Base-by-base conservation (phyloP, 2,113 vertebrate genomes). In the Mormoops blainvillei region DNA sequence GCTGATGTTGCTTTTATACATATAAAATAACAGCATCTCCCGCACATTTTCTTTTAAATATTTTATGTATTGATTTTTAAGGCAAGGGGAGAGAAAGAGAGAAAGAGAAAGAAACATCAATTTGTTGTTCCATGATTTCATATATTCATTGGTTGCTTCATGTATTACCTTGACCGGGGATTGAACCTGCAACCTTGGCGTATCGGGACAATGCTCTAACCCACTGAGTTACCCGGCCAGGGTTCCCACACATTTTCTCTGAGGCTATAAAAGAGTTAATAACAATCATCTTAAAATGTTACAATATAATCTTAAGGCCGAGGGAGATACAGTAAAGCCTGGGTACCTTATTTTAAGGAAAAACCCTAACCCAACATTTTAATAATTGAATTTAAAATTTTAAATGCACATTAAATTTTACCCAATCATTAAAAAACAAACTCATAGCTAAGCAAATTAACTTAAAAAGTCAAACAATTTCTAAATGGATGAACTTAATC, bases 301-400 rank as follows among this genome's bases (percentile, higher is more conserved):
- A 86, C 45, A 63, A 45, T 67, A 36, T 43, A 74, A 84, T 81
- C 88, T 85, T 86, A 96, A 94, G 86, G 88, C 94, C 93, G 43
- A 82, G 61, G 71, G 38, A 93, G 67, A 90, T 41, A 73, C 28
- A 89, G 58, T 87, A 86, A 86, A 94, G 45, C 24, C 43, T 82
- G 50, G 61, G 38, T 80, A 63, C 80, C 65, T 93, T 20, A 87
- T 56, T 74, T 74, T 70, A 87, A 76, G 84, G 28, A 50, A 93
- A 86, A 96, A 33, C 48, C 24, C 50, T 24, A 86, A 38, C 70
- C 70, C 56, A 94, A 70, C 14, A 83, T 92, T 92, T 97, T 67
- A 93, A 97, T 87, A 65, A 94, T 6, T 76, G 38, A 52, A 84
- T 70, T 74, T 52, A 24, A 82, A 28, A 58, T 20, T 31, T 88